These are phyloP conservation scores for Pocillopora grandis DNA, from an alignment of 92 coral and sea anemone species.

Conservation along the genomic window DNA sequence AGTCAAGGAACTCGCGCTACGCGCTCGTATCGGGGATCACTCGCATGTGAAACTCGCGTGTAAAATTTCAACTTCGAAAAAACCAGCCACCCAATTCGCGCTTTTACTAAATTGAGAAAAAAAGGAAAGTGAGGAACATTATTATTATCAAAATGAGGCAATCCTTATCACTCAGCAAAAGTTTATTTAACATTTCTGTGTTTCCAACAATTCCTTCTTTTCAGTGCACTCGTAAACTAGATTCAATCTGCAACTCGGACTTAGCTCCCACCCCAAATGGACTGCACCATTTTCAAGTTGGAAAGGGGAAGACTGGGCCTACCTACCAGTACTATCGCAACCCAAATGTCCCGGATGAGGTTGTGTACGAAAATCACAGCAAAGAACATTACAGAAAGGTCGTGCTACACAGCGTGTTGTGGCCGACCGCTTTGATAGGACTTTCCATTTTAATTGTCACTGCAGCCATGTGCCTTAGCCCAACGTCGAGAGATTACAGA, in stretches of 20 bases:
- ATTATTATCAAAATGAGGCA: too few relatives aligned
- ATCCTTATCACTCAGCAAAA: too few relatives aligned
- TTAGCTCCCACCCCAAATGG: background rate
- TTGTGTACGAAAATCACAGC: conserved; percentile 13
- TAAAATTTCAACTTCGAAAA: background rate
- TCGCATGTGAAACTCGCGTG: background rate
- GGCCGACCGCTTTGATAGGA: conserved; percentile 21
- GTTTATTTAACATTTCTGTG: too few relatives aligned
- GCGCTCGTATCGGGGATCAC: background rate
- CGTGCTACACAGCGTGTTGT: conserved; percentile 15
- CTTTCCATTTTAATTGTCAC: background rate
- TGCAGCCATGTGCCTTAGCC: background rate
- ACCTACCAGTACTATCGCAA: conserved; percentile 1
- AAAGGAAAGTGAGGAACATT: background rate
- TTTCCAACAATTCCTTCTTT: background rate
- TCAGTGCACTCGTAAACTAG: conserved; percentile 5
- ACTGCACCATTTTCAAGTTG: background rate
- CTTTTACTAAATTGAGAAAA: too few relatives aligned
- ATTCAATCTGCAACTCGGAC: background rate
- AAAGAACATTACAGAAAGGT: background rate
- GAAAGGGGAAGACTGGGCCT: conserved; percentile 9
- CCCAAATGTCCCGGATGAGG: conserved; percentile 20
- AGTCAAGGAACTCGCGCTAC: background rate
- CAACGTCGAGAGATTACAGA: conserved; percentile 5
- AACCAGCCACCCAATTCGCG: too few relatives aligned